phyloP scores from a whole-genome alignment of 2,888 invertebrate species.

The Chelonus formosanus region DNA sequence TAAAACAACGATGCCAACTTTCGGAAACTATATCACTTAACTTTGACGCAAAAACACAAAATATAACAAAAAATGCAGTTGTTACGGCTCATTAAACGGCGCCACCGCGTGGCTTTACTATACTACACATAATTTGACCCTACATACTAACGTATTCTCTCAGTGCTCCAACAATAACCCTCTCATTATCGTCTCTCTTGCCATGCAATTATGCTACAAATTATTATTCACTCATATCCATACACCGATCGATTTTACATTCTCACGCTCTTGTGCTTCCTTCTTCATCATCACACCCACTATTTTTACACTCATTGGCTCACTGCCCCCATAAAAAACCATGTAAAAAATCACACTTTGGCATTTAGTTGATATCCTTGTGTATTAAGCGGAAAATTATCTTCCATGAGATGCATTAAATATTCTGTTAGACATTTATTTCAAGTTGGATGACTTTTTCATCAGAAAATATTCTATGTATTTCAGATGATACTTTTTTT shows the following conservation, averaged over 20 bases:
- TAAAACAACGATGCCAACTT: no score
- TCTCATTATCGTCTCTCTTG: slow-evolving; percentile 41
- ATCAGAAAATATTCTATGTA: no score
- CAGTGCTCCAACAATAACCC: slow-evolving; percentile 39
- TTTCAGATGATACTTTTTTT: no score
- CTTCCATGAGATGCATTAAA: background rate
- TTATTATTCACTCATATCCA: slow-evolving; percentile 38
- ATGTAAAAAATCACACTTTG: slow-evolving; percentile 1
- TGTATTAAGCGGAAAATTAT: background rate
- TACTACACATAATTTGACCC: slow-evolving; percentile 31
- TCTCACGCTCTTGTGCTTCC: slow-evolving; percentile 29
- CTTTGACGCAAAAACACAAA: slow-evolving; percentile 19
- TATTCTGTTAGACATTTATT: no score
- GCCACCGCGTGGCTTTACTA: slow-evolving; percentile 32
- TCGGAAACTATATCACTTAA: background rate
- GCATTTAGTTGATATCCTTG: no score
- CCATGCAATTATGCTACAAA: slow-evolving; percentile 41
- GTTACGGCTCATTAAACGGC: slow-evolving; percentile 43
- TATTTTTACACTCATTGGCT: slow-evolving; percentile 26
- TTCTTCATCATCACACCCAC: slow-evolving; percentile 23
- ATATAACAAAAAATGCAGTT: slow-evolving; percentile 23
- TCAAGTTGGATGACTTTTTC: no score
- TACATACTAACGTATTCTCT: slow-evolving; percentile 33
- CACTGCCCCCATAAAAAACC: slow-evolving; percentile 10
- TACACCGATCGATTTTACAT: slow-evolving; percentile 38